Evolutionary conservation across 2,797 vertebrate species (phyloP).

Genomic region (Naso thynnoides): DNA sequence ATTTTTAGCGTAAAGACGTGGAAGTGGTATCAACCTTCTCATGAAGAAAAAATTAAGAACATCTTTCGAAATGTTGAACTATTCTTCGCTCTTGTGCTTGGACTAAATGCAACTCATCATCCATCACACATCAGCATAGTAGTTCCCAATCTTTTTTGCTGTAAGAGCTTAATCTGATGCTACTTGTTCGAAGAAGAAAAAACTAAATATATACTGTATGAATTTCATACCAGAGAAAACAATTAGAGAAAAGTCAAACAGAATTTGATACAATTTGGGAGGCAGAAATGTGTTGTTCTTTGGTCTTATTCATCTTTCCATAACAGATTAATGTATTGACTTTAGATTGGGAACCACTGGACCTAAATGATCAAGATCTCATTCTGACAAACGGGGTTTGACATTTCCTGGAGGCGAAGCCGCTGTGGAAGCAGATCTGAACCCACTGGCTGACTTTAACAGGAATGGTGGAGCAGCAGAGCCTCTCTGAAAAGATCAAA

Average conservation of each 20-base stretch:
- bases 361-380: neutral
- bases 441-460: neutral
- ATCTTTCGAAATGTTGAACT: neutral
- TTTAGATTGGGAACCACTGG: neutral
- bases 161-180: neutral
- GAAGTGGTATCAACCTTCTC: neutral
- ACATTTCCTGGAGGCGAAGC: conserved; percentile 2
- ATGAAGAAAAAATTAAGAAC: neutral
- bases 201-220: neutral
- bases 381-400: conserved; percentile 1
- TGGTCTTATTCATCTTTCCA: neutral
- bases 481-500: conserved; percentile 10
- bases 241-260: neutral
- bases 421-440: conserved; percentile 16
- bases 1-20: neutral
- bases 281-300: conserved; percentile 7
- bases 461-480: conserved; percentile 3
- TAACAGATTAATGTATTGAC: neutral
- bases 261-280: neutral
- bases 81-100: neutral
- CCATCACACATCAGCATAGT: neutral
- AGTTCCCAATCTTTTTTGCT: conserved; percentile 3
- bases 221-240: neutral
- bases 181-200: neutral
- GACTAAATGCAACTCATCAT: neutral